Evolutionary conservation across 2,797 vertebrate genomes (phyloP), one percentile per base, ranked within the genome.

Genomic region (Tamandua tetradactyla): DNA sequence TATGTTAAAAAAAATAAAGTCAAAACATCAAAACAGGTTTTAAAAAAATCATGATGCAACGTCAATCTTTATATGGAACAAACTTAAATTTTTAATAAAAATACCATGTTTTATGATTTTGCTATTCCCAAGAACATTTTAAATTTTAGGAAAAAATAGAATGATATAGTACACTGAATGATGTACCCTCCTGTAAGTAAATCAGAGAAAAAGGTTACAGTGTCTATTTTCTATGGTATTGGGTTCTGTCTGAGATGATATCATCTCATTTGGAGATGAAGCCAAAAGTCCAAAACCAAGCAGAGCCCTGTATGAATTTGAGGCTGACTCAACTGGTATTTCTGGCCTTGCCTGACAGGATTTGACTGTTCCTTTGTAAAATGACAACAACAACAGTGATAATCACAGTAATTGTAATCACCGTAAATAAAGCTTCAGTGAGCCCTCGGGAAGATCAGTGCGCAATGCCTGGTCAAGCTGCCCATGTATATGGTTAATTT

Each of bases 111-210:
- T 62, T 59, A 18, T 76, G 12, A 87, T 82, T 85, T 44, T 91
- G n/a, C n/a, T 74, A 85, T 47, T 88, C 40, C 90, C 35, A 95
- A 85, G 64, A 91, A 55, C 64, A 66, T 82, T 94, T 95, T 75
- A 92, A 93, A 78, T 84, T 87, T 90, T 72, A 83, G 57, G n/a
- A 64, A n/a, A 93, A 82, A 80, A 59, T 59, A 9, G 47, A 61
- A 93, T 84, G 87, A 89, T 25, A 5, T 49, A 57, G 22, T 59
- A 35, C 32, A 89, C 7, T 40, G 49, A 85, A 92, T 93, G 32
- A 66, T 62, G 52, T 88, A 11, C 82, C 11, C 5, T 80, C 20
- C 30, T 55, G 35, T 42, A 18, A 15, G 64, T 90, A 69, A 79
- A 42, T 22, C 32, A 87, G 84, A 81, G 47, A 25, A 40, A 69